These are phyloP conservation scores for Torymus aiolomorphi DNA, from an alignment of 2,888 invertebrate genomes.

Conservation along the genomic window DNA sequence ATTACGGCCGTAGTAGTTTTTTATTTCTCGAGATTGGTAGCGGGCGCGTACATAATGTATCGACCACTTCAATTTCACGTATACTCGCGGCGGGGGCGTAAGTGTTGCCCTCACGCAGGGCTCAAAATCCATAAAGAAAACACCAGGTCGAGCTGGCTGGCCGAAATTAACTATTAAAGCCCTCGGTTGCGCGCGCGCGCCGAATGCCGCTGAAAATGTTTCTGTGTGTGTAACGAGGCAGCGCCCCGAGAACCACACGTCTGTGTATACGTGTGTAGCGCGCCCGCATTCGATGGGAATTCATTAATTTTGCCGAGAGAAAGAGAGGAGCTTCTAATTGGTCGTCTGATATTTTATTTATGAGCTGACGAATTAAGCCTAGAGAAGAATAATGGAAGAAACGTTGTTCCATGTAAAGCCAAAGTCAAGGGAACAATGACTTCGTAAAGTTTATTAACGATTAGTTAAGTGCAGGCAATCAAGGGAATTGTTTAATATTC, in stretches of 20 bases:
- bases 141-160: conserved; percentile 31
- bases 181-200: conserved; percentile 55
- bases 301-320: conserved; percentile 33
- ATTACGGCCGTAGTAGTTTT: conserved; percentile 32
- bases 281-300: conserved; percentile 31
- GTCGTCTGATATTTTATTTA: conserved; percentile 70
- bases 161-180: conserved; percentile 59
- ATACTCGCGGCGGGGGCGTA: neutral
- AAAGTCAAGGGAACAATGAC: neutral
- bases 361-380: conserved; percentile 54
- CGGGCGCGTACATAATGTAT: conserved; percentile 46
- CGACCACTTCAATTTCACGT: conserved; percentile 51
- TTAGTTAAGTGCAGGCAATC: neutral
- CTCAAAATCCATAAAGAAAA: conserved; percentile 52
- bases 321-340: conserved; percentile 63
- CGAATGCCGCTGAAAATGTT: conserved; percentile 58
- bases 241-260: conserved; percentile 21
- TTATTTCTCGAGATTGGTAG: conserved; percentile 42
- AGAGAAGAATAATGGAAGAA: conserved; percentile 15
- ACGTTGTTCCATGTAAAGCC: neutral
- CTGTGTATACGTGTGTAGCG: neutral
- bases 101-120: neutral
- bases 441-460: neutral
- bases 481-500: too few species aligned
- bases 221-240: conserved; percentile 3